Conservation (phyloP, 2,113 vertebrate species). For the Cochlearius cochlearius region DNA sequence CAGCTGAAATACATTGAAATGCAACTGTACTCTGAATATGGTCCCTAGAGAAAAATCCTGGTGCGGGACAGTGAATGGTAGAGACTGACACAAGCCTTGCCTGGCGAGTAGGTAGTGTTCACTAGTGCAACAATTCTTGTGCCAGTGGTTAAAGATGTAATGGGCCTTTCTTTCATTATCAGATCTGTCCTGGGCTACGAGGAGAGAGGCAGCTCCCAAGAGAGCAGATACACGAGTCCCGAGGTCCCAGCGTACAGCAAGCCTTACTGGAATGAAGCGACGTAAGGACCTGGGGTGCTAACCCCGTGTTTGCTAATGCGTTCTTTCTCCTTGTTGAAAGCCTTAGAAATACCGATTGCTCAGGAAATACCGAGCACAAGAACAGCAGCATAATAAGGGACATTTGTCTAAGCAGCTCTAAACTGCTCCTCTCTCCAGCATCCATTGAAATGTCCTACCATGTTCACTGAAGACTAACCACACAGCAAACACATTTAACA, state of each 20-base stretch:
- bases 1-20: background rate
- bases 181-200: background rate
- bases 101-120: background rate
- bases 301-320: background rate
- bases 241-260: background rate
- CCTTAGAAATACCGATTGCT: background rate
- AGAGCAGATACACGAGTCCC: rapidly evolving
- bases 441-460: background rate
- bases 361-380: background rate
- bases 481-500: background rate
- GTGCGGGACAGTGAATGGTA: background rate
- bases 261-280: background rate
- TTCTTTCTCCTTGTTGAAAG: background rate
- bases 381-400: background rate
- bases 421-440: background rate
- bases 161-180: background rate
- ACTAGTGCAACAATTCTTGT: background rate
- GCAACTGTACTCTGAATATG: background rate
- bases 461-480: background rate
- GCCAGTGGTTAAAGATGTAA: background rate
- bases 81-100: background rate
- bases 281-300: background rate
- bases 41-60: background rate
- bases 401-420: background rate
- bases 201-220: background rate